These are phyloP conservation scores for Nasonia longicornis DNA, from an alignment of 1,140 invertebrate species.

Conservation along the genomic window DNA sequence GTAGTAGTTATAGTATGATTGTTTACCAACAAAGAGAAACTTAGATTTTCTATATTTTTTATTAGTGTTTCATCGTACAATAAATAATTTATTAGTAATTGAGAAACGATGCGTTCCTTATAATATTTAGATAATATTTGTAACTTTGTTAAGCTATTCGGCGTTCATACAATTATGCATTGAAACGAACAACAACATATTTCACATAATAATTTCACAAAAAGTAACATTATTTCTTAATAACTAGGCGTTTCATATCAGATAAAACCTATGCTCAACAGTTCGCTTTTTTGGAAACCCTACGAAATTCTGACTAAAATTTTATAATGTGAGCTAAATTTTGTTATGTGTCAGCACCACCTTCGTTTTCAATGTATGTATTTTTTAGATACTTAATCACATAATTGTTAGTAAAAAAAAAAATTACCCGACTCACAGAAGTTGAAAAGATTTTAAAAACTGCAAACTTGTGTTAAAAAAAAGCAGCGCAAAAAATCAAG, in stretches of 20 bases:
- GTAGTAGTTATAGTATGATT: slow-evolving; percentile 19
- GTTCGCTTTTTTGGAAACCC: not conserved
- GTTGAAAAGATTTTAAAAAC: slow-evolving; percentile 51
- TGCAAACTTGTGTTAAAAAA: slow-evolving; percentile 49
- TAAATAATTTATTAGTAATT: slow-evolving; percentile 68
- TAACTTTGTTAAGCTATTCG: slow-evolving; percentile 21
- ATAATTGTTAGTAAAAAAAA: slow-evolving; percentile 52
- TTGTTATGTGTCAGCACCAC: slow-evolving; percentile 55
- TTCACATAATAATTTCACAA: slow-evolving; percentile 34
- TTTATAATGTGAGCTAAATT: slow-evolving; percentile 28
- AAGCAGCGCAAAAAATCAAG: slow-evolving; percentile 51
- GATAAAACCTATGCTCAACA: slow-evolving; percentile 20
- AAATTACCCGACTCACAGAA: slow-evolving; percentile 54
- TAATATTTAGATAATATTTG: slow-evolving; percentile 37
- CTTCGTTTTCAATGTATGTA: slow-evolving; percentile 49
- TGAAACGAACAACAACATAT: slow-evolving; percentile 36
- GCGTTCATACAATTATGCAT: slow-evolving; percentile 34
- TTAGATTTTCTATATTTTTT: slow-evolving; percentile 64
- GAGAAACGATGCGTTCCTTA: slow-evolving; percentile 48
- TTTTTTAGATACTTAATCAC: slow-evolving; percentile 19
- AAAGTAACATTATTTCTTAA: slow-evolving; percentile 46
- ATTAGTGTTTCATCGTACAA: slow-evolving; percentile 67
- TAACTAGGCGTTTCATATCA: slow-evolving; percentile 25
- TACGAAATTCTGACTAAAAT: slow-evolving; percentile 15
- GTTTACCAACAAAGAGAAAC: slow-evolving; percentile 59